Conservation (phyloP, 2,113 vertebrate species). For the Chrysemys picta region DNA sequence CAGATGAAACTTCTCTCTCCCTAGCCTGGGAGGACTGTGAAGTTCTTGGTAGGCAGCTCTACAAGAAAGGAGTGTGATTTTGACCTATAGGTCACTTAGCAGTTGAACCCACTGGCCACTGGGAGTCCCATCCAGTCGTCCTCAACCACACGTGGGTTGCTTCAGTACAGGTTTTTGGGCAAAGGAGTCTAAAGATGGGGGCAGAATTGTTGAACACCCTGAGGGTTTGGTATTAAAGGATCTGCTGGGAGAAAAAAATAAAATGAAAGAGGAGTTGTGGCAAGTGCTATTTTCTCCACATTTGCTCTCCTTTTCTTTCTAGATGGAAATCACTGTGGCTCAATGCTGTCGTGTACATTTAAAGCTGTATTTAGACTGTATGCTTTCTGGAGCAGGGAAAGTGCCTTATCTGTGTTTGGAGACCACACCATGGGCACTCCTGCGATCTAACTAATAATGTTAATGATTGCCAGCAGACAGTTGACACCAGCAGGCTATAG, state of each 20-base stretch:
- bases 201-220: background rate
- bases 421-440: constrained; percentile 31
- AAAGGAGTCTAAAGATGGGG: background rate
- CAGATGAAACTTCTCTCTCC: background rate
- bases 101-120: background rate
- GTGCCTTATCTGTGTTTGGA: constrained; percentile 16
- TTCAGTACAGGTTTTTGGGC: background rate
- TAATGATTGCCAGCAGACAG: constrained; percentile 61
- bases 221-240: background rate
- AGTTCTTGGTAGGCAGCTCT: background rate
- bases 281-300: background rate
- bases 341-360: background rate
- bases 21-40: background rate
- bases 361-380: background rate
- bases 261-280: background rate
- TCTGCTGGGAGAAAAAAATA: background rate
- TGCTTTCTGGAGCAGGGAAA: background rate
- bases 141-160: background rate
- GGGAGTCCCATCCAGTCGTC: background rate
- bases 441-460: constrained; percentile 60
- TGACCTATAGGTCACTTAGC: background rate
- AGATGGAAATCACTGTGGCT: background rate
- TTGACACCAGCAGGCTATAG: constrained; percentile 19
- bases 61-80: background rate
- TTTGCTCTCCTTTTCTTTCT: background rate